Base-by-base conservation (phyloP, 2,113 vertebrate species). In the Cyprinus carpio region DNA sequence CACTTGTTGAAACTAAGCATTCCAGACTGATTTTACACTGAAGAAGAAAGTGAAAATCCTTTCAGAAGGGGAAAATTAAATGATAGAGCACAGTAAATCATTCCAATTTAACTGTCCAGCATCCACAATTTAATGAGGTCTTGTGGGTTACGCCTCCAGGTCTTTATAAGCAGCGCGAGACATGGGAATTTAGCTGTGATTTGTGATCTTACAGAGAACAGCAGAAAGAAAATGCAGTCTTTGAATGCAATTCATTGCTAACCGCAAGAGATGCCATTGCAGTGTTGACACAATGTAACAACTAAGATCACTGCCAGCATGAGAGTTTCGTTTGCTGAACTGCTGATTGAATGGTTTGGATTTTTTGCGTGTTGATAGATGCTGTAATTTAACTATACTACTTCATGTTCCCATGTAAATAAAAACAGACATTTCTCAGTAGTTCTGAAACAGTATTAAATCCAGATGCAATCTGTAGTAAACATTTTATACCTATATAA, bases 81-180 rank as follows among this genome's bases (percentile, higher is more conserved):
- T 60, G 72, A 54, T 31, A 51, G 77, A 89, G 72, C 29, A 67
- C 37, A 65, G 82, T 89, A 87, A 89, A 87, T 89, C 86, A 86
- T n/a, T 82, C 75, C 81, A 77, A 84, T 87, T 87, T 89, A 86
- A 89, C 82, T 75, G 86, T 89, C 84, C 86, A 81, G 56, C 80
- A 84, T 87, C 86, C 78, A 79, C 86, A 79, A 79, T 84, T 87
- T 83, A 84, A 86, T 87, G 86, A 87, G 81, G 81, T 84, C 88
- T 87, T 75, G 71, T 58, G 86, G 84, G 88, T 78, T 77, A 76
- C n/a, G 27, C 79, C 84, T 84, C 64, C 49, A 58, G 23, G 29
- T 34, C 75, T 84, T 84, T 84, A 74, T 76, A 67, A 83, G 83
- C 71, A 72, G 75, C 18, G 67, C 8, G 58, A 60, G 46, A 65